A percentile compares a stretch with the other conserved stretches of the same genome.
Evolutionary conservation across 2,797 vertebrate genomes (phyloP).

Genomic region (Hylomyscus alleni): DNA sequence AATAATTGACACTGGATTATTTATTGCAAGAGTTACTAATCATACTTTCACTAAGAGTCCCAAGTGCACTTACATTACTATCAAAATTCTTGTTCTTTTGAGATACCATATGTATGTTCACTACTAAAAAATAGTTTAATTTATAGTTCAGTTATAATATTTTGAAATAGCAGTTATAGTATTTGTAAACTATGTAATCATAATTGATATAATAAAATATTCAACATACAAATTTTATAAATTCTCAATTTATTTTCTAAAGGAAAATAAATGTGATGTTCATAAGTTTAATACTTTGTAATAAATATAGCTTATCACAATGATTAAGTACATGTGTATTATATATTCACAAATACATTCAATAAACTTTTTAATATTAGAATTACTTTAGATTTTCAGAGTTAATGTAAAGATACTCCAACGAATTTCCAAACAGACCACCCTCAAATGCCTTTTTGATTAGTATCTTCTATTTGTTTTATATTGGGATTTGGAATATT

Average conservation of each 20-base stretch:
- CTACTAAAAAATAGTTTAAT: background rate
- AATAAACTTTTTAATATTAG: background rate
- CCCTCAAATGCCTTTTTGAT: background rate
- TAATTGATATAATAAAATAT: background rate
- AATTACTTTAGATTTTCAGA: background rate
- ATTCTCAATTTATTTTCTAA: background rate
- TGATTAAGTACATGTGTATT: background rate
- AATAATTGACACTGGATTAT: background rate
- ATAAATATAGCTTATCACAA: background rate
- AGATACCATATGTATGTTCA: background rate
- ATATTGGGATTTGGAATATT: background rate
- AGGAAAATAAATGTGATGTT: background rate
- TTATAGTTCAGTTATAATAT: background rate
- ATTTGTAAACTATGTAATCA: background rate
- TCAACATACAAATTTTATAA: background rate
- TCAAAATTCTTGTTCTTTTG: background rate
- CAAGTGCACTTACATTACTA: background rate
- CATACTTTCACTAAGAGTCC: background rate
- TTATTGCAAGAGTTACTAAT: background rate
- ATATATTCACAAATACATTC: too few relatives aligned
- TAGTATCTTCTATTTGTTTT: background rate
- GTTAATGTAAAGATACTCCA: background rate
- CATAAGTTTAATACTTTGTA: background rate
- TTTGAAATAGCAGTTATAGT: background rate
- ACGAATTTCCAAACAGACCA: background rate